phyloP scores from a whole-genome alignment of 2,888 invertebrate genomes.

The Drosophila neoperkinsi region DNA sequence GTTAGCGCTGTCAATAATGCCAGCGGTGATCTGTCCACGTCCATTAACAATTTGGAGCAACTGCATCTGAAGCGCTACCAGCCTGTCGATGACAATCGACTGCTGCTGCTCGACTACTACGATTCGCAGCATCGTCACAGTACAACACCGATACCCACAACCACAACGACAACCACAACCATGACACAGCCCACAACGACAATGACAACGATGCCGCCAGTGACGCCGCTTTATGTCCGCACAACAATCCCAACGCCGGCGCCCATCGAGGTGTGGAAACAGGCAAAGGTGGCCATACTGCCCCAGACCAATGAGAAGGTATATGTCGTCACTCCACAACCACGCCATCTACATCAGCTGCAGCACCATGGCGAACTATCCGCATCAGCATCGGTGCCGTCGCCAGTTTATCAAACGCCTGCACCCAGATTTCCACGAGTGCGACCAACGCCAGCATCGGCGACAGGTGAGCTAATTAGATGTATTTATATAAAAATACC shows the following conservation, averaged over 20 bases:
- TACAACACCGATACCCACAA: slow-evolving; percentile 42
- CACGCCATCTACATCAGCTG: slow-evolving; percentile 74
- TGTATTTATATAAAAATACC: background rate
- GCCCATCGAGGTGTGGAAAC: slow-evolving; percentile 87
- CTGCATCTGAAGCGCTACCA: slow-evolving; percentile 75
- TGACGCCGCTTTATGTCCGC: slow-evolving; percentile 75
- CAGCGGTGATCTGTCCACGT: slow-evolving; percentile 65
- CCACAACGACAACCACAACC: slow-evolving; percentile 68
- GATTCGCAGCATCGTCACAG: slow-evolving; percentile 45
- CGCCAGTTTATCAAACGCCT: slow-evolving; percentile 64
- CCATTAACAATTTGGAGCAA: slow-evolving; percentile 79
- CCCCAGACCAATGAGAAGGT: slow-evolving; percentile 92
- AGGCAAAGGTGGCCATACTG: slow-evolving; percentile 89
- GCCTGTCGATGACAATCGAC: slow-evolving; percentile 78
- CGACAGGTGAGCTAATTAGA: slow-evolving; percentile 65
- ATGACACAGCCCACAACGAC: slow-evolving; percentile 84
- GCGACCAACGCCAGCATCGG: slow-evolving; percentile 86
- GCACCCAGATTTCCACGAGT: slow-evolving; percentile 85
- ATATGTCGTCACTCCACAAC: slow-evolving; percentile 93
- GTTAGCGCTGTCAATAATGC: slow-evolving; percentile 40
- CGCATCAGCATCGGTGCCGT: slow-evolving; percentile 49
- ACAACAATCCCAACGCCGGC: slow-evolving; percentile 41
- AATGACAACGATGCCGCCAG: slow-evolving; percentile 64
- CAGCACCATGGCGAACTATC: slow-evolving; percentile 34
- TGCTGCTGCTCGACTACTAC: slow-evolving; percentile 71